Base-by-base conservation (phyloP, 2,113 vertebrate genomes). In the Centrocercus urophasianus region DNA sequence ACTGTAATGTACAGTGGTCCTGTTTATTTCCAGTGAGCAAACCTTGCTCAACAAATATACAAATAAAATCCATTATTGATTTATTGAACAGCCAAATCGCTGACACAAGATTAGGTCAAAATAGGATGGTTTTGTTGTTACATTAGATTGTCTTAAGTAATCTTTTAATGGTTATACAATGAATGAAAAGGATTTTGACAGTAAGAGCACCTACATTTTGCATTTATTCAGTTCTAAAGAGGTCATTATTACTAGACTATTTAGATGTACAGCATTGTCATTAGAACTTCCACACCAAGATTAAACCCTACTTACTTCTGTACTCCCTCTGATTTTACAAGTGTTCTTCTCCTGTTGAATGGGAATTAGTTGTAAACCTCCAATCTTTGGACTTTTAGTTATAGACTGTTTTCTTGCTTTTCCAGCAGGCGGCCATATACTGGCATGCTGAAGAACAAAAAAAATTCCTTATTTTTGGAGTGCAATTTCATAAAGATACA, bases 311-410 rank as follows among this genome's bases (percentile, higher is more conserved):
- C 95, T 97, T 96, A 98, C 98, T 96, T 98, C 95, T 14, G 85
- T 84, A 86, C 72, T 97, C 65, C 60, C 89, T 76, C 40, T 75
- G 85, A 88, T 81, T 95, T 96, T 96, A 47, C 32, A 69, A 75
- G 77, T 54, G 74, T 27, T 96, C 65, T 77, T 97, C 71, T 98
- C 97, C 7, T 97, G 96, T 52, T 98, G 98, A 91, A 98, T 98
- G 40, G 98, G 98, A 96, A 98, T 98, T 67, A 98, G 93, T 48
- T 97, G 96, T 50, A 98, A 96, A 70, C 97, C 97, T 88, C 97
- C 96, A 1, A 98, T 96, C 93, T 97, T 98, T 42, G 98, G 97
- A 91, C 96, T 98, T 96, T 98, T 98, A 54, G 98, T 98, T 84
- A 98, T 93, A 52, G 98, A 98, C 64, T 97, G 97, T 70, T 98